Conservation (phyloP, 2,888 invertebrate genomes). For the Troglohyphantes excavatus region DNA sequence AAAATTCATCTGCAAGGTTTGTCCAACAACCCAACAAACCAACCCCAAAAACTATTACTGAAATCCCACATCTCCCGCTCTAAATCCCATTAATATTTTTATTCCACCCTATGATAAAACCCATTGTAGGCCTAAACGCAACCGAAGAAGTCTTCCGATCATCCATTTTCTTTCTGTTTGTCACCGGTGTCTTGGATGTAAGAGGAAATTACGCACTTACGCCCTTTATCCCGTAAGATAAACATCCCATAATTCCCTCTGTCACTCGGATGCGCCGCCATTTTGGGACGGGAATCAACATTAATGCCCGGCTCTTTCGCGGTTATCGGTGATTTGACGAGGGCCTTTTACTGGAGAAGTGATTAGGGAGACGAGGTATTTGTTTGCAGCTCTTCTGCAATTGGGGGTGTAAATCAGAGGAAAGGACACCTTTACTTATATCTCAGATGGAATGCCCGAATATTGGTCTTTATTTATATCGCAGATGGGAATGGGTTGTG, state of each 20-base stretch:
- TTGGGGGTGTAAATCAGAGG: background rate
- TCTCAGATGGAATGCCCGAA: too few species aligned
- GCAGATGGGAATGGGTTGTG: background rate
- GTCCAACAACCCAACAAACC: too few species aligned
- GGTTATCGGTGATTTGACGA: background rate
- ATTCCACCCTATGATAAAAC: background rate
- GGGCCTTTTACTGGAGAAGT: background rate
- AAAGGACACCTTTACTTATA: too few species aligned
- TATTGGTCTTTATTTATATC: background rate
- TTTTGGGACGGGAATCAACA: slow-evolving; percentile 14
- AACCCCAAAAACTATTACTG: too few species aligned
- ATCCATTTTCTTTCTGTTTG: slow-evolving; percentile 3
- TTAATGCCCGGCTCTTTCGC: background rate
- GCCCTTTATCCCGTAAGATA: slow-evolving; percentile 25
- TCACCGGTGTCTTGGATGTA: background rate
- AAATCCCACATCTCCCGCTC: background rate
- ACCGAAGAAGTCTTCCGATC: too few species aligned
- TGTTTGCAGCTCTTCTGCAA: slow-evolving; percentile 23
- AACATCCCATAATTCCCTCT: slow-evolving; percentile 31
- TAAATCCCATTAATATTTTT: background rate
- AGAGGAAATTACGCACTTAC: slow-evolving; percentile 19
- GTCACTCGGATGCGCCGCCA: background rate
- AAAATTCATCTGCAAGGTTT: too few species aligned
- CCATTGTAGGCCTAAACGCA: background rate
- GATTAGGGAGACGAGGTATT: slow-evolving; percentile 7